Percentiles rank a stretch among this genome's conserved stretches.
These are phyloP conservation scores for Fulmarus glacialis DNA, from an alignment of 2,113 vertebrate genomes.

Conservation along the genomic window DNA sequence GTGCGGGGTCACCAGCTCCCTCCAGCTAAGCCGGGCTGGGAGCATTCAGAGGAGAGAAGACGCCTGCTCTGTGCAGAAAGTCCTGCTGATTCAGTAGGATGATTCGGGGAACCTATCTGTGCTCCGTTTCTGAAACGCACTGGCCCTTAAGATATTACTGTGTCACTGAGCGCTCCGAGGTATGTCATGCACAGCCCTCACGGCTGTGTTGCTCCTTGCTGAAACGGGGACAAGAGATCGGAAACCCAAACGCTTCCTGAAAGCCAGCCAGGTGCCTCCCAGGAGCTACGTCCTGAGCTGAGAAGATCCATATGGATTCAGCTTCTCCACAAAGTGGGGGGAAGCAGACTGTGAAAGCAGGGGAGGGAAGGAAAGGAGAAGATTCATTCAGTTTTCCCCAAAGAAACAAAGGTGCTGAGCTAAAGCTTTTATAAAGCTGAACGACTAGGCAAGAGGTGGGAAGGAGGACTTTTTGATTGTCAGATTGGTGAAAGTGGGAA, in stretches of 20 bases:
- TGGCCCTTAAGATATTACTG: not conserved
- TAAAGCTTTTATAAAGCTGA: not conserved
- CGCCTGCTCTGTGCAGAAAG: not conserved
- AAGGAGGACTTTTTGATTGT: not conserved
- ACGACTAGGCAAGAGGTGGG: not conserved
- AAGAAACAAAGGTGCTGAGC: not conserved
- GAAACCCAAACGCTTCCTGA: accelerated
- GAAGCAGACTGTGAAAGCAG: not conserved
- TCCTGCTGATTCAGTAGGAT: not conserved
- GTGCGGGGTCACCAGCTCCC: not conserved
- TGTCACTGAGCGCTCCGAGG: not conserved
- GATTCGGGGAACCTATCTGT: not conserved
- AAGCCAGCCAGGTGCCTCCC: not conserved
- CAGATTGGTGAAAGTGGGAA: not conserved
- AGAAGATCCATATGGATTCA: not conserved
- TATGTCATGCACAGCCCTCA: not conserved
- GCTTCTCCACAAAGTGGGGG: not conserved
- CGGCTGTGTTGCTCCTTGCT: not conserved
- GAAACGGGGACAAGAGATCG: accelerated
- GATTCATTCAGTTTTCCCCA: not conserved
- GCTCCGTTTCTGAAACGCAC: accelerated
- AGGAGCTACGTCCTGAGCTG: accelerated
- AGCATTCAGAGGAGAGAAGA: not conserved
- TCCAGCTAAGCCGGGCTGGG: not conserved
- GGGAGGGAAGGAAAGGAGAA: not conserved